These are phyloP conservation scores for Apodemia duryi DNA, from an alignment of 2,888 invertebrate species.

Conservation along the genomic window DNA sequence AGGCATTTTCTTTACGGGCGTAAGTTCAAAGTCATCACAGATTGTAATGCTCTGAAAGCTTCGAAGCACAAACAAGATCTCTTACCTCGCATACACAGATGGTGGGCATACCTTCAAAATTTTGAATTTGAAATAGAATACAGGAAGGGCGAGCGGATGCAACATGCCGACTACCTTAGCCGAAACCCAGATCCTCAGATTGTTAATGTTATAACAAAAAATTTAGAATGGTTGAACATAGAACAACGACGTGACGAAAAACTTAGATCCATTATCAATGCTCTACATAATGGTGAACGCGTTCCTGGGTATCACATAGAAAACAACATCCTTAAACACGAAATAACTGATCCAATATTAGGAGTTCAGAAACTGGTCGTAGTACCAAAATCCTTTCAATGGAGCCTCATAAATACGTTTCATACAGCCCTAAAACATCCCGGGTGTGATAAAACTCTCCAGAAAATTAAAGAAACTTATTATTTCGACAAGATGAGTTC, in stretches of 20 bases:
- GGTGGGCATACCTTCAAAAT: no score
- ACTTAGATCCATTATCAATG: no score
- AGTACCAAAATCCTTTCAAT: slow-evolving; percentile 25
- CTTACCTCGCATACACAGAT: no score
- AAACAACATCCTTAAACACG: slow-evolving; percentile 20
- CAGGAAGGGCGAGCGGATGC: slow-evolving; percentile 18
- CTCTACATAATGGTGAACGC: no score
- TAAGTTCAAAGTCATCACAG: slow-evolving; percentile 29
- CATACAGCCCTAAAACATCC: slow-evolving; percentile 32
- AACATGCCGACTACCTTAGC: slow-evolving; percentile 36
- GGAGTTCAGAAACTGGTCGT: slow-evolving; percentile 19
- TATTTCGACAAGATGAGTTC: slow-evolving; percentile 30
- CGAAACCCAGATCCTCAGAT: slow-evolving; percentile 27
- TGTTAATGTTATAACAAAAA: slow-evolving; percentile 29
- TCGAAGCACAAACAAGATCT: slow-evolving; percentile 36
- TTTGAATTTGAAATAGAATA: no score
- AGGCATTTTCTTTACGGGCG: slow-evolving; percentile 31
- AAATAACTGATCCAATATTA: not conserved
- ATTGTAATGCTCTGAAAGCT: slow-evolving; percentile 37
- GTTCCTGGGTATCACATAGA: slow-evolving; percentile 15
- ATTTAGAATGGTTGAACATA: slow-evolving; percentile 32
- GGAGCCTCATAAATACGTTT: slow-evolving; percentile 28
- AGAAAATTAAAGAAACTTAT: slow-evolving; percentile 30
- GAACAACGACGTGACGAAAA: no score
- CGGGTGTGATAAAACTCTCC: slow-evolving; percentile 35